Conservation (phyloP, 2,888 invertebrate genomes). For the Actias luna region DNA sequence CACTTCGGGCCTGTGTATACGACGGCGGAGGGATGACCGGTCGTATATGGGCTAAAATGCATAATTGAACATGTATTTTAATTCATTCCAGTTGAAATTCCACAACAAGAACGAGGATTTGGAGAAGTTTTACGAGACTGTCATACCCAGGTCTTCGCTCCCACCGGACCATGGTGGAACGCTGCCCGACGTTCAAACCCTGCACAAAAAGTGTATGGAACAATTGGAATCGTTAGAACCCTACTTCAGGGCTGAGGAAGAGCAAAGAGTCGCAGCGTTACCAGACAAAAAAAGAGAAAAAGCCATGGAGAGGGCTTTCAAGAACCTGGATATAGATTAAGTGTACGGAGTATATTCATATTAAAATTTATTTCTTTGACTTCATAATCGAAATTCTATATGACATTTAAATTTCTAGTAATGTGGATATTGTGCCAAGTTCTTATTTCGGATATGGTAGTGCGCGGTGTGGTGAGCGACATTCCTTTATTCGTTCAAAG, state of each 20-base stretch:
- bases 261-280: constrained; percentile 61
- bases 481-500: too few relatives aligned
- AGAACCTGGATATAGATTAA: constrained; percentile 87
- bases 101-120: constrained; percentile 80
- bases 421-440: too few relatives aligned
- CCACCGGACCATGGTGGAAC: constrained; percentile 84
- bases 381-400: too few relatives aligned
- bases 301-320: constrained; percentile 86
- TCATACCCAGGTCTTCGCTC: constrained; percentile 79
- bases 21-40: too few relatives aligned
- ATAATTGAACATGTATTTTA: not conserved
- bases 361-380: not conserved
- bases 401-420: too few relatives aligned
- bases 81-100: constrained; percentile 78
- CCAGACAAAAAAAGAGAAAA: constrained; percentile 70
- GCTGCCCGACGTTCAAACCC: constrained; percentile 69
- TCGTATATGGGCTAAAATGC: too few relatives aligned
- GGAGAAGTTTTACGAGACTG: constrained; percentile 78
- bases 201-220: constrained; percentile 68
- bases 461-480: too few relatives aligned
- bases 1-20: too few relatives aligned
- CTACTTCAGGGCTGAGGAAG: constrained; percentile 69
- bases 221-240: constrained; percentile 56
- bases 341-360: constrained; percentile 10
- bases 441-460: too few relatives aligned